Percentiles rank a stretch among this genome's conserved stretches.
Evolutionary conservation across 2,113 vertebrate genomes (phyloP).

Genomic region (Limanda limanda): DNA sequence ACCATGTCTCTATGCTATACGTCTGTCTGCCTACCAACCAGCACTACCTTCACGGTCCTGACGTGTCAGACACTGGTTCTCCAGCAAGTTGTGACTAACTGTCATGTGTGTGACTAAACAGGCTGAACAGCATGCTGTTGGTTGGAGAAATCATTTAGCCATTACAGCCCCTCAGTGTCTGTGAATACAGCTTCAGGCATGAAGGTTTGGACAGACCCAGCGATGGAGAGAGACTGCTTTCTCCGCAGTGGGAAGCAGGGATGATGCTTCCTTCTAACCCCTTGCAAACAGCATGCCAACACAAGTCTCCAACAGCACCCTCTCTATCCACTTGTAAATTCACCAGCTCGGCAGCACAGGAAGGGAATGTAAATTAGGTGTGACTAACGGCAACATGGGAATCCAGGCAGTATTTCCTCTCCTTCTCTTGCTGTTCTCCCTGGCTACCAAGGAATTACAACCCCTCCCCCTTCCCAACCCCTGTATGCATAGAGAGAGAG

Average conservation of each 20-base stretch:
- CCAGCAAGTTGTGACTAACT: conserved; percentile 66
- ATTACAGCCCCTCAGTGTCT: conserved; percentile 69
- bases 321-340: conserved; percentile 78
- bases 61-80: conserved; percentile 50
- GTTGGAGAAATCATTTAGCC: conserved; percentile 71
- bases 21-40: too few relatives aligned
- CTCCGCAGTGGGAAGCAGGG: conserved; percentile 59
- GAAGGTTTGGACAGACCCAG: conserved; percentile 53
- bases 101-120: conserved; percentile 73
- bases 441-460: conserved; percentile 48
- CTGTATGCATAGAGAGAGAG: neutral
- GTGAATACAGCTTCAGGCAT: conserved; percentile 72
- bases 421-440: conserved; percentile 59
- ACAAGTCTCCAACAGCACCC: conserved; percentile 71
- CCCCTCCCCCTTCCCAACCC: neutral
- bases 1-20: too few relatives aligned
- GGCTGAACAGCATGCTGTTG: conserved; percentile 51
- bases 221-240: conserved; percentile 59
- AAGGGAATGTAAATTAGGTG: conserved; percentile 80
- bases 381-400: conserved; percentile 78
- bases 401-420: conserved; percentile 58
- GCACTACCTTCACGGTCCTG: too few relatives aligned
- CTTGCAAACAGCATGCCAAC: conserved; percentile 73
- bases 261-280: conserved; percentile 60
- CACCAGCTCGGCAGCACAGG: conserved; percentile 67